Conservation (phyloP, 2,888 invertebrate species). For the Embidobia sp. region DNA sequence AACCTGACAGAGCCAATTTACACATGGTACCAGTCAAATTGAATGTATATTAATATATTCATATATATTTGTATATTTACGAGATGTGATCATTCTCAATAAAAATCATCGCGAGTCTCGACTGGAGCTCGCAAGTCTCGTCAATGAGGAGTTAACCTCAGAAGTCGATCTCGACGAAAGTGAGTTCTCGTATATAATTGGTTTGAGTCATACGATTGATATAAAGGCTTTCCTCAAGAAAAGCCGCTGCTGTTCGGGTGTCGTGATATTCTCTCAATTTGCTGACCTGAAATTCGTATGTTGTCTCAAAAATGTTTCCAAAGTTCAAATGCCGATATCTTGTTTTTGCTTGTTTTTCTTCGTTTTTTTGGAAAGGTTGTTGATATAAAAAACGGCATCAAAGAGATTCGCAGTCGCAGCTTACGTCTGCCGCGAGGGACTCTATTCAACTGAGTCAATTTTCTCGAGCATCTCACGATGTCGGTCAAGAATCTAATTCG, state of each 20-base stretch:
- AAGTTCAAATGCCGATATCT: constrained; percentile 39
- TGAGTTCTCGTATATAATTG: constrained; percentile 31
- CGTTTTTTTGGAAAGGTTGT: constrained; percentile 30
- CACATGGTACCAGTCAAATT: constrained; percentile 47
- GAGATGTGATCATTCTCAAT: constrained; percentile 40
- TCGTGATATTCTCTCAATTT: background rate
- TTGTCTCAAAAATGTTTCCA: constrained; percentile 46
- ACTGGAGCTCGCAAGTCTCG: constrained; percentile 16
- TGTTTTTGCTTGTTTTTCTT: constrained; percentile 30
- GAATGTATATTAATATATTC: too few species aligned
- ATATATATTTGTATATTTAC: constrained; percentile 44
- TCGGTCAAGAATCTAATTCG: constrained; percentile 42
- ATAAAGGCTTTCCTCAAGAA: constrained; percentile 22
- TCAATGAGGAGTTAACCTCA: constrained; percentile 44
- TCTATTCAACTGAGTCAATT: constrained; percentile 26
- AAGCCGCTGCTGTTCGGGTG: constrained; percentile 23
- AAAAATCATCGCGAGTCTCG: constrained; percentile 41
- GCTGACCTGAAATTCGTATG: constrained; percentile 24
- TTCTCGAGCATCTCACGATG: constrained; percentile 34
- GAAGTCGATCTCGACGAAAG: constrained; percentile 30
- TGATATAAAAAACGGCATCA: constrained; percentile 61
- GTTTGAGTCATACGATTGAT: constrained; percentile 44
- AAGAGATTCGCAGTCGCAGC: constrained; percentile 42
- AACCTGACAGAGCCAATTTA: constrained; percentile 49
- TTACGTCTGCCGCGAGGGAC: constrained; percentile 22